Base-by-base conservation (phyloP, 2,797 vertebrate genomes). In the Brachyalestes nurse region DNA sequence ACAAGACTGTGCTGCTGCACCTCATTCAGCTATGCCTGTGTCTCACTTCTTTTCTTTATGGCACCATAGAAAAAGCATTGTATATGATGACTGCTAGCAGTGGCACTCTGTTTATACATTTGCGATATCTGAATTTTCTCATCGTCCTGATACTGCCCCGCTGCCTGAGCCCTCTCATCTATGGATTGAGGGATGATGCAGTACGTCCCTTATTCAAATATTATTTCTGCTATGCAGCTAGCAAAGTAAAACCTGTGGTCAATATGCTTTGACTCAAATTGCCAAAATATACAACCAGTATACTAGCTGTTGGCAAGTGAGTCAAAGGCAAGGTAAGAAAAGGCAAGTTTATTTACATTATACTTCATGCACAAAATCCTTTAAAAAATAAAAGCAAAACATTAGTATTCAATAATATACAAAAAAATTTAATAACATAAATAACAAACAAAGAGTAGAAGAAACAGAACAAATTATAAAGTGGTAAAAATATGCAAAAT, bases 141-240 rank as follows among this genome's bases (percentile, higher is more conserved):
- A 75, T 78, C 25, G 1, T 84, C 42, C 42, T 88, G 51, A 80
- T 88, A 16, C 55, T 87, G 0, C 87, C 87, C 0, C 79, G 84
- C 9, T 85, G 82, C 23, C 34, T 87, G 55, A 88, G 85, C 45
- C 87, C 87, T 7, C 65, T 88, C n/a, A 87, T 88, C 9, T 88
- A 87, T 38, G 87, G 85, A 4, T 67, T 88, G 55, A 86, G 87
- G 76, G 87, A 88, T 53, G 84, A 88, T 38, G 78, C 74, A 0
- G n/a, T 88, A 16, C 62, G 83, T 12, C 79, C 81, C 2, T 62
- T 85, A 28, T 85, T 88, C 45, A 83, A 67, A 80, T 79, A 85
- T 81, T 85, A 81, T 28, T 83, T 88, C 42, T 79, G 75, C 69
- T 84, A 62, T 53, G 72, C 78, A 42, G 5, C 53, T 19, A 62